These are phyloP conservation scores for Lamprologus ornatipinnis DNA, from an alignment of 2,113 vertebrate species.

Conservation along the genomic window DNA sequence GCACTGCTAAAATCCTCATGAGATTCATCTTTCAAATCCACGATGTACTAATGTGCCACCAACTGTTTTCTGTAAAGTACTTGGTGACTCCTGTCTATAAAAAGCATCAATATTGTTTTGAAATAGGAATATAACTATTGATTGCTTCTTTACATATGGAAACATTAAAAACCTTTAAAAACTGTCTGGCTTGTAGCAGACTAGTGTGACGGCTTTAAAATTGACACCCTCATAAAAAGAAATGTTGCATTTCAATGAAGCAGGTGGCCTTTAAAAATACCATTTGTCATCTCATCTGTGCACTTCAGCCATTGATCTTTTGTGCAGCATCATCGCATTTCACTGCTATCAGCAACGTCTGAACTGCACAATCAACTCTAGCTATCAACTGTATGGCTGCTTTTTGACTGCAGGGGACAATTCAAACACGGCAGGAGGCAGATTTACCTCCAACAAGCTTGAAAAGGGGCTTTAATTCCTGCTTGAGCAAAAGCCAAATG, in stretches of 20 bases:
- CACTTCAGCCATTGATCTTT: background rate
- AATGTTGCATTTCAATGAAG: background rate
- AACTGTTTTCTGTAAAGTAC: background rate
- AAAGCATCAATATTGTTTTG: background rate
- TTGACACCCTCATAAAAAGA: background rate
- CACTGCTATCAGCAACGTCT: background rate
- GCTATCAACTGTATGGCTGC: background rate
- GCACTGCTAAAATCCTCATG: background rate
- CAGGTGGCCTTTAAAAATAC: background rate
- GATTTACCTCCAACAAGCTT: slow-evolving; percentile 21
- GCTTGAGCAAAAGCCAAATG: slow-evolving; percentile 38
- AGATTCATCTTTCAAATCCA: background rate
- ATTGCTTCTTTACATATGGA: background rate
- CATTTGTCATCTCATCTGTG: background rate
- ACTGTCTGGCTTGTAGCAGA: background rate
- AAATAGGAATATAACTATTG: background rate
- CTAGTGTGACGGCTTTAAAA: background rate
- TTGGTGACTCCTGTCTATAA: background rate
- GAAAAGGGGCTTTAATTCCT: background rate
- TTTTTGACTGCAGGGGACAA: slow-evolving; percentile 1
- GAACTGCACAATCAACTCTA: background rate
- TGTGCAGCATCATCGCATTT: background rate
- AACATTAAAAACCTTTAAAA: background rate
- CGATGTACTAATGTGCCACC: background rate
- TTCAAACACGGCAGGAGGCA: background rate